A percentile compares a stretch with the other conserved stretches of the same genome.
Evolutionary conservation across 2,113 vertebrate genomes (phyloP).

Genomic region (Rhipidura dahli): DNA sequence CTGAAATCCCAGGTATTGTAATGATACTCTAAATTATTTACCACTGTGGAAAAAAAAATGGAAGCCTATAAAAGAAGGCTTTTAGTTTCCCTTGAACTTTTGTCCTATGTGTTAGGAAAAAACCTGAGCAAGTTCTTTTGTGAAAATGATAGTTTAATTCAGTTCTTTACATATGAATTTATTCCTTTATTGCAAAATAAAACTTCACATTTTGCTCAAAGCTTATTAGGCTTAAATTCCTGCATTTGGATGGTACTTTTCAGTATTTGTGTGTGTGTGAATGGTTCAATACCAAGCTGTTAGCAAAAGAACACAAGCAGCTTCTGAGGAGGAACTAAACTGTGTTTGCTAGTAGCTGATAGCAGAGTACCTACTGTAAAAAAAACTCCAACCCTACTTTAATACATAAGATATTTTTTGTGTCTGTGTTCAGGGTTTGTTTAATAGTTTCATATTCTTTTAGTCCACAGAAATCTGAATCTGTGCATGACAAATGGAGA

Average conservation of each 20-base stretch:
- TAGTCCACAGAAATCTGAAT: slow-evolving; percentile 67
- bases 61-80: not conserved
- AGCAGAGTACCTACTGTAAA: not conserved
- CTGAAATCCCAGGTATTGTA: not conserved
- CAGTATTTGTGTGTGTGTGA: not conserved
- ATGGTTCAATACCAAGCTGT: not conserved
- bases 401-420: not conserved
- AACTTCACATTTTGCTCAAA: not conserved
- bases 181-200: not conserved
- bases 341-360: not conserved
- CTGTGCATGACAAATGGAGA: slow-evolving; percentile 46
- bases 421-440: not conserved
- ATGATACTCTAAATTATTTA: not conserved
- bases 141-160: not conserved
- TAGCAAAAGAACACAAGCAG: not conserved
- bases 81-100: not conserved
- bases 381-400: accelerated
- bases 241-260: not conserved
- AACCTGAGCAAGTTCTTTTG: not conserved
- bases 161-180: not conserved
- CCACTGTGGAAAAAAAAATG: not conserved
- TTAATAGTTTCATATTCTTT: not conserved
- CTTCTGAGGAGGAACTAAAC: not conserved
- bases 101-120: not conserved
- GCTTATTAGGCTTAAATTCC: not conserved